Conservation (phyloP, 2,797 vertebrate genomes). For the Eleutherodactylus coqui region DNA sequence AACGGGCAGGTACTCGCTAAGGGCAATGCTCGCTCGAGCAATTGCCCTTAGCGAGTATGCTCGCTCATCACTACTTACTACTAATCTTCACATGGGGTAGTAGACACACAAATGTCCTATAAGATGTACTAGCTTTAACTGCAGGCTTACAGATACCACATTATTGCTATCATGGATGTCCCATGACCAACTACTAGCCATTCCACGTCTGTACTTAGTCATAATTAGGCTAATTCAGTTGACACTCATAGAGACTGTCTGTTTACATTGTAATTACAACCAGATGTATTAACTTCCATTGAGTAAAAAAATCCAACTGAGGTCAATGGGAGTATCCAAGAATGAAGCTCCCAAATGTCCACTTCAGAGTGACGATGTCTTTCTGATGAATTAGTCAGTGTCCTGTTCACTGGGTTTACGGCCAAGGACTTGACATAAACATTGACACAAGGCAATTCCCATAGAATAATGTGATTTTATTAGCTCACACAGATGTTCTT, state of each 20-base stretch:
- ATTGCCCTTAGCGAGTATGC: too few relatives aligned
- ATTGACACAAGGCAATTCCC: not conserved
- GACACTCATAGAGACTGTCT: constrained; percentile 4
- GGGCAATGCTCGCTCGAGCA: too few relatives aligned
- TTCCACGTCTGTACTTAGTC: not conserved
- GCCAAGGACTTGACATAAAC: not conserved
- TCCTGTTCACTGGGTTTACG: not conserved
- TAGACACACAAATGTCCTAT: not conserved
- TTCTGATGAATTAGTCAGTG: constrained; percentile 19
- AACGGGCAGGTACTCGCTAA: too few relatives aligned
- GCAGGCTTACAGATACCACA: not conserved
- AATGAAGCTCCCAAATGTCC: not conserved
- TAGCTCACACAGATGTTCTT: constrained; percentile 14
- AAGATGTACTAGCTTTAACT: too few relatives aligned
- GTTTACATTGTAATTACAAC: not conserved
- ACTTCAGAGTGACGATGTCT: not conserved
- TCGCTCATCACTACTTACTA: too few relatives aligned
- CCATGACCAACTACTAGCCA: not conserved
- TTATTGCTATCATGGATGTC: not conserved
- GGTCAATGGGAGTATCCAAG: constrained; percentile 43
- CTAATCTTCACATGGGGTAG: not conserved
- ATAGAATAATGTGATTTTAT: not conserved
- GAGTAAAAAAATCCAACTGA: constrained; percentile 33
- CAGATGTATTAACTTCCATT: constrained; percentile 38
- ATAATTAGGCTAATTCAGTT: constrained; percentile 23